A percentile compares a stretch with the other conserved stretches of the same genome.
Evolutionary conservation across 1,140 invertebrate genomes (phyloP).

Genomic region (Drosophila funebris): DNA sequence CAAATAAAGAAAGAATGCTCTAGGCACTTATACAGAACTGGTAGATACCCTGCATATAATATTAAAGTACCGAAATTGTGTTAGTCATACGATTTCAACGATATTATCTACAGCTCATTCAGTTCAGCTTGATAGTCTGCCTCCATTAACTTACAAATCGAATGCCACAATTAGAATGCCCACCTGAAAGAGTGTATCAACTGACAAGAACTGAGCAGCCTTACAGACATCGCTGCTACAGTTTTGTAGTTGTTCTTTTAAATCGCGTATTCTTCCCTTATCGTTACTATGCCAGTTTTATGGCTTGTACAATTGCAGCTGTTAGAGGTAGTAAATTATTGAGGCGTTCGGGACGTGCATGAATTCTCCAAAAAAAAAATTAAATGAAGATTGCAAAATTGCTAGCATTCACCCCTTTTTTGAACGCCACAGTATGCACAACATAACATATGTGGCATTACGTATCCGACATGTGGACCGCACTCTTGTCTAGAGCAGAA

Average conservation of each 20-base stretch:
- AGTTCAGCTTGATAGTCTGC: too few relatives aligned
- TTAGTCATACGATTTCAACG: too few relatives aligned
- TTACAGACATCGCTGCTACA: not conserved
- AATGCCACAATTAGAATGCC: not conserved
- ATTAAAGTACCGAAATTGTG: not conserved
- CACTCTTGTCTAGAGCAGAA: conserved; percentile 14
- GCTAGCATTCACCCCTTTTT: conserved; percentile 39
- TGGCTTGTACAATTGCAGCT: conserved; percentile 58
- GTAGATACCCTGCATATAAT: not conserved
- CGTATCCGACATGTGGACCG: conserved; percentile 53
- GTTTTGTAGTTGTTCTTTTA: not conserved
- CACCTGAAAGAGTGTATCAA: not conserved
- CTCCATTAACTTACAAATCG: not conserved
- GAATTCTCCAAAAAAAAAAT: conserved; percentile 40
- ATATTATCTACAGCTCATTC: too few relatives aligned
- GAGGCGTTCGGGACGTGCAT: conserved; percentile 41
- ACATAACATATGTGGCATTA: conserved; percentile 56
- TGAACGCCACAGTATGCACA: conserved; percentile 24
- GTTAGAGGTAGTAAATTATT: conserved; percentile 58
- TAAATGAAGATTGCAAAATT: conserved; percentile 13
- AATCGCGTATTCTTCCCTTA: conserved; percentile 1
- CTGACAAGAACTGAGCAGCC: not conserved
- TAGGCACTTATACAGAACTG: not conserved
- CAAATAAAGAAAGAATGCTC: conserved; percentile 1
- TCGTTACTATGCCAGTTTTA: conserved; percentile 23